These are phyloP conservation scores for Lucifuga dentata DNA, from an alignment of 2,113 vertebrate species.

Conservation along the genomic window DNA sequence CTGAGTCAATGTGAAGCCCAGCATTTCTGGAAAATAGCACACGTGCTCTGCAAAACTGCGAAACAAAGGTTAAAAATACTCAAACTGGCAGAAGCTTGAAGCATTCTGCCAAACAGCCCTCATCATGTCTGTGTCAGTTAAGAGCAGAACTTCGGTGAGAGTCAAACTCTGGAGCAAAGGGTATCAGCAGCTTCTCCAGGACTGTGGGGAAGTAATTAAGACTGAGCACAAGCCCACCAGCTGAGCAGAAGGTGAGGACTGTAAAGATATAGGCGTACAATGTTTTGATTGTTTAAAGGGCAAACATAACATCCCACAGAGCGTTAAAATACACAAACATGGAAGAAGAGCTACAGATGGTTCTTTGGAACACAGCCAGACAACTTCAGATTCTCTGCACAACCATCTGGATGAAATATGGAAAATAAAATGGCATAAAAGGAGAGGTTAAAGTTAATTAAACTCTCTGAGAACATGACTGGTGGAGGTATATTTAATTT, in stretches of 20 bases:
- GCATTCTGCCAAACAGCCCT: constrained; percentile 15
- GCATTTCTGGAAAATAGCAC: not conserved
- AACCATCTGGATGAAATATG: no score
- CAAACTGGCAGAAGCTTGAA: constrained; percentile 30
- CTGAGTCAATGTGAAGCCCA: constrained; percentile 23
- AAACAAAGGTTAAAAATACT: constrained; percentile 33
- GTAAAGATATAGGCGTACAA: not conserved
- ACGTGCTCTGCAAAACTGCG: constrained; percentile 7
- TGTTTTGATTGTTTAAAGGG: not conserved
- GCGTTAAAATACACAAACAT: not conserved
- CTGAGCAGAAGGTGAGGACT: constrained; percentile 14
- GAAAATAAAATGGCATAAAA: no score
- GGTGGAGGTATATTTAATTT: no score
- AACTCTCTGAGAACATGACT: no score
- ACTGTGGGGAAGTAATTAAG: constrained; percentile 23
- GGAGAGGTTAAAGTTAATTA: no score
- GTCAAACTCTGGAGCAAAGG: not conserved
- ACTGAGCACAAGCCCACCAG: constrained; percentile 7
- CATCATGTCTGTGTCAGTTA: constrained; percentile 1
- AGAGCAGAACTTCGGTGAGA: not conserved
- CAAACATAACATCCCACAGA: not conserved
- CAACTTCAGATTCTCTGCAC: not conserved
- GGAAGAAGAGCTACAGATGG: not conserved
- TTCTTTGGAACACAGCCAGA: constrained; percentile 1
- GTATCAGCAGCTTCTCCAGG: not conserved